Evolutionary conservation across 1,140 invertebrate genomes (phyloP).

Genomic region (Drosophila varians): DNA sequence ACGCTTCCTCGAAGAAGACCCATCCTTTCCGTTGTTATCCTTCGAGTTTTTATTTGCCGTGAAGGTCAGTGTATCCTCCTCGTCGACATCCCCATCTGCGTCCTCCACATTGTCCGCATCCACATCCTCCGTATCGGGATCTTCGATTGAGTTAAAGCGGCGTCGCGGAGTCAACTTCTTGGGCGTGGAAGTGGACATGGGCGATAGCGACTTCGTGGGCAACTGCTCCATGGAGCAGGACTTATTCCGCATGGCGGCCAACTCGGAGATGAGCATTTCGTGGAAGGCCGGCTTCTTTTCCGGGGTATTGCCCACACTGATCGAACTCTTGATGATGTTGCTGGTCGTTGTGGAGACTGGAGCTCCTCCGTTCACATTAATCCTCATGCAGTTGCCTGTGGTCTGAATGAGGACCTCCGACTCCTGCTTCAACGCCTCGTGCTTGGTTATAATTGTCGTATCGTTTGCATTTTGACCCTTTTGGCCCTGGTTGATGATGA

Average conservation of each 20-base stretch:
- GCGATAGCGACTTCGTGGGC: constrained; percentile 49
- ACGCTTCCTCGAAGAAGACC: constrained; percentile 62
- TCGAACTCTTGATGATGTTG: constrained; percentile 46
- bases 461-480: constrained; percentile 50
- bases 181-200: constrained; percentile 18
- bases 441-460: constrained; percentile 75
- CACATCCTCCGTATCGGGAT: constrained; percentile 72
- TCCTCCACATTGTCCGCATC: constrained; percentile 80
- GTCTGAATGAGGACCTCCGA: constrained; percentile 28
- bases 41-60: constrained; percentile 60
- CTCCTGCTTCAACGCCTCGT: constrained; percentile 72
- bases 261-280: constrained; percentile 82
- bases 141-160: constrained; percentile 74
- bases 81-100: constrained; percentile 69
- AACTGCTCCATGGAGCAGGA: constrained; percentile 77
- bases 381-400: constrained; percentile 45
- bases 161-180: constrained; percentile 54
- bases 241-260: constrained; percentile 79
- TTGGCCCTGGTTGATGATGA: constrained; percentile 74
- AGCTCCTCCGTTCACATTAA: constrained; percentile 26
- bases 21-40: constrained; percentile 45
- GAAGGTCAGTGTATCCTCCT: constrained; percentile 67
- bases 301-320: constrained; percentile 63
- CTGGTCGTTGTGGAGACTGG: not conserved
- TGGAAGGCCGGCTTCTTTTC: constrained; percentile 83